A percentile compares a stretch with the other conserved stretches of the same genome.
phyloP scores from a whole-genome alignment of 1,140 invertebrate species.

The Coelopa frigida region DNA sequence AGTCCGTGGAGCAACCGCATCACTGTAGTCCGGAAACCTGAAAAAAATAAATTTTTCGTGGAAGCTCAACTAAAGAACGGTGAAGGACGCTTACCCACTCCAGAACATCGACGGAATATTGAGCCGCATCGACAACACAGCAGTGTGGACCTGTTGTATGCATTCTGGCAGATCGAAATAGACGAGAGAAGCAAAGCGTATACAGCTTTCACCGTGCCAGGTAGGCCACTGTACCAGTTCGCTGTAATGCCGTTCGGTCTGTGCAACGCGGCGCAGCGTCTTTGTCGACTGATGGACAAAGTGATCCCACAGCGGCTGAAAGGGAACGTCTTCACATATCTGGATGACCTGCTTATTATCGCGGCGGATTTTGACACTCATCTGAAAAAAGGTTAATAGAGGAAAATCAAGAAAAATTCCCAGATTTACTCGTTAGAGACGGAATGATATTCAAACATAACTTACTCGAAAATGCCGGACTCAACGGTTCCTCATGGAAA shows the following conservation, averaged over 20 bases:
- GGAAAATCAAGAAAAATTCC: not conserved
- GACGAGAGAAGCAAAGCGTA: constrained; percentile 26
- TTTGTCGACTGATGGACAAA: constrained; percentile 12
- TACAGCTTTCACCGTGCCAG: constrained; percentile 39
- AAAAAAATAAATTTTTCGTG: constrained; percentile 5
- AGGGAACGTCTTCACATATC: constrained; percentile 13
- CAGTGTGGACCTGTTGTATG: constrained; percentile 26
- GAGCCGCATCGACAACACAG: constrained; percentile 1
- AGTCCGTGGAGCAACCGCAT: constrained; percentile 4
- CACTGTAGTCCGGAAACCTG: not conserved
- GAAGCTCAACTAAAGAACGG: constrained; percentile 6
- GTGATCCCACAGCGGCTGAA: constrained; percentile 38
- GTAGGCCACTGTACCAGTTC: constrained; percentile 30
- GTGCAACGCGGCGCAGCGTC: constrained; percentile 8
- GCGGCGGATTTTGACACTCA: constrained; percentile 7
- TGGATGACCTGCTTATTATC: constrained; percentile 13
- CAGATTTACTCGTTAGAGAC: constrained; percentile 1
- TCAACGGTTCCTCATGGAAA: constrained; percentile 1
- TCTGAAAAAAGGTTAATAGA: too few species aligned
- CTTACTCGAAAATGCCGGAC: too few species aligned
- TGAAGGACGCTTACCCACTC: constrained; percentile 10
- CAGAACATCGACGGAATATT: constrained; percentile 8
- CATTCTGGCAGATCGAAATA: constrained; percentile 37
- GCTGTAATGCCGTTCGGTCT: constrained; percentile 20
- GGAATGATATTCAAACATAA: not conserved